Conservation (phyloP, 2,113 vertebrate species). For the Mus musculus region GRCm39 chr11:4930501-4931000, state of each 20-base stretch:
- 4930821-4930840: not conserved
- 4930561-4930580: not conserved
- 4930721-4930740: not conserved
- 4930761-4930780: not conserved
- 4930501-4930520: not conserved
- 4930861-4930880: not conserved
- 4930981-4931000: not conserved
- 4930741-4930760: not conserved
- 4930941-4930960: not conserved
- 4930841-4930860: not conserved
- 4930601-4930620: not conserved
- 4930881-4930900: not conserved
- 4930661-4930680: not conserved
- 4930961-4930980: not conserved
- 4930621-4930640: not conserved
- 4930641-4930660: not conserved
- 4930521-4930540: rapidly evolving
- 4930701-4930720: not conserved
- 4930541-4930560: not conserved
- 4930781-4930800: not conserved
- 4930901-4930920: not conserved
- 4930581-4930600: not conserved
- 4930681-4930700: not conserved
- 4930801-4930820: not conserved
- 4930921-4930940: not conserved